Evolutionary conservation across 2,888 invertebrate genomes (phyloP).

Genomic region (Tipula vernalis): DNA sequence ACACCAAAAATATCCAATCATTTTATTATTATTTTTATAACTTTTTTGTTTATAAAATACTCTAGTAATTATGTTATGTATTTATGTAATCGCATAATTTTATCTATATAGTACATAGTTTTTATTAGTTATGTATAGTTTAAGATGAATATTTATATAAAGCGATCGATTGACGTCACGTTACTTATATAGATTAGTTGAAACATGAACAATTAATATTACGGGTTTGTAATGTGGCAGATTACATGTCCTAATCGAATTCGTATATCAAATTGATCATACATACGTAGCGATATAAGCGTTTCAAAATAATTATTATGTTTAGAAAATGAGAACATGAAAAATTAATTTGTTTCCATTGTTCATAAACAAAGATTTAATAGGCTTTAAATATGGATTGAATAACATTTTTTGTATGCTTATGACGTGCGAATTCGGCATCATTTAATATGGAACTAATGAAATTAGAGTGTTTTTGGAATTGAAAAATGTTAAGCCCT

Average conservation of each 20-base stretch:
- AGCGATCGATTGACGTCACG: not conserved
- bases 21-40: not conserved
- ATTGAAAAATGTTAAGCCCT: too few relatives aligned
- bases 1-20: not conserved
- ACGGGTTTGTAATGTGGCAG: not conserved
- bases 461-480: too few relatives aligned
- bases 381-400: not conserved
- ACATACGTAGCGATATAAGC: not conserved
- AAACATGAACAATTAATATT: not conserved
- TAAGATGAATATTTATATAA: not conserved
- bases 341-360: not conserved
- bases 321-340: not conserved
- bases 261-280: not conserved
- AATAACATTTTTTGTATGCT: not conserved
- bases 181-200: not conserved
- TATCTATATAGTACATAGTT: not conserved
- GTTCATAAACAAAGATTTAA: not conserved
- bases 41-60: not conserved
- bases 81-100: not conserved
- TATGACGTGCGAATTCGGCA: too few relatives aligned
- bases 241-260: not conserved
- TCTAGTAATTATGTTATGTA: not conserved
- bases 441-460: too few relatives aligned
- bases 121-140: not conserved
- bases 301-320: not conserved